These are phyloP conservation scores for Ciconia nigra DNA, from an alignment of 2,797 vertebrate species.

Conservation along the genomic window DNA sequence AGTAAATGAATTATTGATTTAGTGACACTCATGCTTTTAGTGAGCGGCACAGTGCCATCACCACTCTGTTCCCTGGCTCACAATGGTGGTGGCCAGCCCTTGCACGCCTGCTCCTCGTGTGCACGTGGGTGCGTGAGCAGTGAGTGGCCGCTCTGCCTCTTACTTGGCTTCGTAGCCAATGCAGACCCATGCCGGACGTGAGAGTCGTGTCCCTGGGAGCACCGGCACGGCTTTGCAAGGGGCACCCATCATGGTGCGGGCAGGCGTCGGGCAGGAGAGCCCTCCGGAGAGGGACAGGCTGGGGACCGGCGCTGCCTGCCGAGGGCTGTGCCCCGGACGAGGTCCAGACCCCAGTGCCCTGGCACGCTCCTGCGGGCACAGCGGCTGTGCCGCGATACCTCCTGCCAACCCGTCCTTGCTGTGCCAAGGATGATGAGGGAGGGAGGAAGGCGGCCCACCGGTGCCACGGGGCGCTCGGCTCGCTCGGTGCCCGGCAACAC, in stretches of 20 bases:
- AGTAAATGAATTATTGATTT: constrained; percentile 99
- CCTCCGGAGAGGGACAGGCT: fast-evolving
- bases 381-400: fast-evolving
- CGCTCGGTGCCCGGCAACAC: fast-evolving
- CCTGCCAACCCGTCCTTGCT: fast-evolving
- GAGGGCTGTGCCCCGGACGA: neutral
- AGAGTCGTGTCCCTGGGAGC: neutral
- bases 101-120: neutral
- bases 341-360: fast-evolving
- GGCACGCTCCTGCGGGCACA: fast-evolving
- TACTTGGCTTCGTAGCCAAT: neutral
- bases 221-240: fast-evolving
- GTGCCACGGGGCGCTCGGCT: fast-evolving
- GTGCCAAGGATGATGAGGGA: fast-evolving
- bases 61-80: constrained; percentile 76
- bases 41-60: constrained; percentile 84
- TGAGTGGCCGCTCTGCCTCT: neutral
- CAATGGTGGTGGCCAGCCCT: constrained; percentile 36
- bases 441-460: neutral
- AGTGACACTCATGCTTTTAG: constrained; percentile 93
- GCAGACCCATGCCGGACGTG: fast-evolving
- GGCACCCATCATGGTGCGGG: fast-evolving
- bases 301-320: neutral
- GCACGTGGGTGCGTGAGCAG: neutral
- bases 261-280: neutral